These are phyloP conservation scores for Epinotia nisella DNA, from an alignment of 2,888 invertebrate species.

Conservation along the genomic window DNA sequence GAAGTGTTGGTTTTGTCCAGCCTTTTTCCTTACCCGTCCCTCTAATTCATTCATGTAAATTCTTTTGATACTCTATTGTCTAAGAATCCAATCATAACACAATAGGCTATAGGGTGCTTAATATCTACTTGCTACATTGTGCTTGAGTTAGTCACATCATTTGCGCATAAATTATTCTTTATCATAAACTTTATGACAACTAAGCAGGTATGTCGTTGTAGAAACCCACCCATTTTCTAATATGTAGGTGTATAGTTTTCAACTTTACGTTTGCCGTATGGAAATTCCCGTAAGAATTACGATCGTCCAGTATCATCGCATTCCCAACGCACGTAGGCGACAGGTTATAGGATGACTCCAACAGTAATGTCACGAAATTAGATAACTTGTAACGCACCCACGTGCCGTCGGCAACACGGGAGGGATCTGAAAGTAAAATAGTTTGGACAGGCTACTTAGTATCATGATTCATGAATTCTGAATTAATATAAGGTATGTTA, in stretches of 20 bases:
- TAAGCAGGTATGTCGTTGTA: too few relatives aligned
- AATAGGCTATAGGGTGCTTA: background rate
- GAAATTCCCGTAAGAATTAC: constrained; percentile 1
- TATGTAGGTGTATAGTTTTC: too few relatives aligned
- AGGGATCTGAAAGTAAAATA: background rate
- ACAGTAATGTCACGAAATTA: background rate
- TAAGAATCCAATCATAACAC: background rate
- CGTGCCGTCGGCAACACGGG: background rate
- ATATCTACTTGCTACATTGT: background rate
- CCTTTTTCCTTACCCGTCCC: background rate
- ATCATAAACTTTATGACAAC: too few relatives aligned
- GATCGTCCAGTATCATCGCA: background rate
- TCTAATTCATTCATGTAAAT: background rate
- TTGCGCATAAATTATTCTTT: too few relatives aligned
- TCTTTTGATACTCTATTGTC: background rate
- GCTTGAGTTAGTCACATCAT: too few relatives aligned
- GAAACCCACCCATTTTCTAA: too few relatives aligned
- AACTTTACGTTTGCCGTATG: background rate
- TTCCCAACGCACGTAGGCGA: background rate
- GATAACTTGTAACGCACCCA: constrained; percentile 2
- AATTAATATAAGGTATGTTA: too few relatives aligned
- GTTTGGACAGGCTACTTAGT: background rate
- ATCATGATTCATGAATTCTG: background rate
- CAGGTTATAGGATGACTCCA: background rate
- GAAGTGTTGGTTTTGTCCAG: background rate